Evolutionary conservation across 1,140 invertebrate genomes (phyloP).

Genomic region (Mesaphorura yosii): DNA sequence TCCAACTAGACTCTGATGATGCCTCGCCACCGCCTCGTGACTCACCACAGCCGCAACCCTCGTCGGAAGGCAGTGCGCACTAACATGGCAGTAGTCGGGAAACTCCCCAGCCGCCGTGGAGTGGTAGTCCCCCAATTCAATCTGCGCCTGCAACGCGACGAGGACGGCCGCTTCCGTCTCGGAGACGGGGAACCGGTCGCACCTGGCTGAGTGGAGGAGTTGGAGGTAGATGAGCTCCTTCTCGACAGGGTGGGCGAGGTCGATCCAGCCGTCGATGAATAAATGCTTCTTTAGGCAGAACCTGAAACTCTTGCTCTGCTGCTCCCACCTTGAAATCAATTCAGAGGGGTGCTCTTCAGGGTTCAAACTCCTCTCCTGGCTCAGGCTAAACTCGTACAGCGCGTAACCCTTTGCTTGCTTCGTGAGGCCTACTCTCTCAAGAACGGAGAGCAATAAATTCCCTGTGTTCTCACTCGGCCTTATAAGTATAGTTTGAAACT

Average conservation of each 20-base stretch:
- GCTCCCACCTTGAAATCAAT: constrained; percentile 91
- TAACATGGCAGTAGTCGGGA: constrained; percentile 48
- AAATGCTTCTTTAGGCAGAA: constrained; percentile 86
- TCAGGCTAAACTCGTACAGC: constrained; percentile 60
- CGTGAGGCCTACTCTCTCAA: constrained; percentile 79
- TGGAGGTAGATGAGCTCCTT: constrained; percentile 95
- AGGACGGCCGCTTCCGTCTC: constrained; percentile 92
- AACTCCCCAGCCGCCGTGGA: constrained; percentile 38
- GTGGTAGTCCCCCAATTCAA: constrained; percentile 73
- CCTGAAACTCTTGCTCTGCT: constrained; percentile 48
- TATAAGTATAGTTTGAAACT: too few relatives aligned
- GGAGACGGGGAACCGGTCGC: constrained; percentile 79
- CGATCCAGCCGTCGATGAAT: constrained; percentile 74
- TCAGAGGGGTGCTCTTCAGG: constrained; percentile 82
- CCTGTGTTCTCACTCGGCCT: constrained; percentile 84
- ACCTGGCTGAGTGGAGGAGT: constrained; percentile 74
- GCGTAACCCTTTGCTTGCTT: constrained; percentile 54
- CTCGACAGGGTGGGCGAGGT: constrained; percentile 74
- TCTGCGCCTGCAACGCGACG: constrained; percentile 81
- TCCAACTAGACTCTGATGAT: constrained; percentile 74
- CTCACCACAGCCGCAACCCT: constrained; percentile 59
- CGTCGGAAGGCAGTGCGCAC: constrained; percentile 55
- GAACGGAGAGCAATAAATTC: constrained; percentile 79
- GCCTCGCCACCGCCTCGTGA: constrained; percentile 66
- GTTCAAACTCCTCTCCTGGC: constrained; percentile 66